Evolutionary conservation across 2,113 vertebrate species (phyloP), one percentile per base, ranked within the genome.

Genomic region (Setophaga kirtlandii): DNA sequence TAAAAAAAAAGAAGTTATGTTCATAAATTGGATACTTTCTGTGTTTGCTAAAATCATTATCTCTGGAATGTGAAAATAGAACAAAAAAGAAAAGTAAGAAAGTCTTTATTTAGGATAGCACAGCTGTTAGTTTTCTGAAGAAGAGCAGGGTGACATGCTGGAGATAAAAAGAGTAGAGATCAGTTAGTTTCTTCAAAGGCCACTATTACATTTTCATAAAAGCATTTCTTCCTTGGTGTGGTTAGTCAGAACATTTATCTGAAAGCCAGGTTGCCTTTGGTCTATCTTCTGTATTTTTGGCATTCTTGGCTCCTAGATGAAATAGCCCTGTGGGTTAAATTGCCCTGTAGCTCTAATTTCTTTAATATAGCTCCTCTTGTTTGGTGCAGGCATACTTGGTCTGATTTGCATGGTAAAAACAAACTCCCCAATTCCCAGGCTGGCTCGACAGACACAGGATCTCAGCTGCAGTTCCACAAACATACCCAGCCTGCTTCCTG

Each of bases 101-200:
- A 58, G 53, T 73, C 56, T 89, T 71, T 23, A 71, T 89, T 35
- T 62, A 67, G 78, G 35, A 46, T 63, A 74, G 49, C 63, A 79
- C 62, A 92, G 65, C 46, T 93, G 89, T 73, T 93, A 19, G 30
- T 67, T 93, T 90, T 88, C 39, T 74, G 42, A 79, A 77, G 53
- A 84, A 85, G 70, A 90, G 15, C 18, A 42, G 58, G 44, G 41
- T 84, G 87, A 71, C 31, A 17, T 33, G 15, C n/a, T 83, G 13
- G 47, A 90, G 85, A 83, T 60, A 64, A 31, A 56, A 77, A 86
- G 55, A 80, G 18, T n/a, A 70, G 84, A 91, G 75, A 83, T 91
- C 50, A 65, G 59, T 89, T 52, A 59, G 47, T 86, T 80, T 90
- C 94, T 90, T 95, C 89, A 97, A 96, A 96, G 78, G 71, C 62